Conservation (phyloP, 2,113 vertebrate genomes). For the Rynchops niger region DNA sequence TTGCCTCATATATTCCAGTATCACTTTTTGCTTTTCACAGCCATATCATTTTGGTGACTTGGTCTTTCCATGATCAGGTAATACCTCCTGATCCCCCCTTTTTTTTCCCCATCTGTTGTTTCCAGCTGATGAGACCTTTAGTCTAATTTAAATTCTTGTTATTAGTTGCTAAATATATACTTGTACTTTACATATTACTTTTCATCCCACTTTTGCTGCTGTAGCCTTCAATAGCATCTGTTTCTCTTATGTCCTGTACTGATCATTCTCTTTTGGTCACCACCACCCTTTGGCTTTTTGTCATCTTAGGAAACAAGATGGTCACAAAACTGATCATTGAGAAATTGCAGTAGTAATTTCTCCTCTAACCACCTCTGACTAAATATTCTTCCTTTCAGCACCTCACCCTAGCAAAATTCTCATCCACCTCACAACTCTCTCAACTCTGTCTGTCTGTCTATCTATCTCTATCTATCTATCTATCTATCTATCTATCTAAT, state of each 20-base stretch:
- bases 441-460: not conserved
- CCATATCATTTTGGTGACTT: not conserved
- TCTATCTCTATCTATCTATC: no score
- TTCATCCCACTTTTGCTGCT: not conserved
- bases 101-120: not conserved
- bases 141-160: not conserved
- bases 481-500: no score
- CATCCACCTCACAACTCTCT: not conserved
- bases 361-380: not conserved
- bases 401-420: not conserved
- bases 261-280: not conserved
- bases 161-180: not conserved
- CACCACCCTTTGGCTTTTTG: not conserved
- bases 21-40: not conserved
- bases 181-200: not conserved
- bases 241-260: not conserved
- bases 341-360: not conserved
- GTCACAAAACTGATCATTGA: not conserved
- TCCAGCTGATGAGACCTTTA: not conserved
- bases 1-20: not conserved
- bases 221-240: not conserved
- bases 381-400: not conserved
- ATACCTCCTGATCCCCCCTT: not conserved
- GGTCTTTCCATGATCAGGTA: not conserved
- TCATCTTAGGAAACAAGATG: rapidly evolving